These are phyloP conservation scores for Nilaparvata lugens DNA, from an alignment of 1,140 invertebrate species.

Conservation along the genomic window DNA sequence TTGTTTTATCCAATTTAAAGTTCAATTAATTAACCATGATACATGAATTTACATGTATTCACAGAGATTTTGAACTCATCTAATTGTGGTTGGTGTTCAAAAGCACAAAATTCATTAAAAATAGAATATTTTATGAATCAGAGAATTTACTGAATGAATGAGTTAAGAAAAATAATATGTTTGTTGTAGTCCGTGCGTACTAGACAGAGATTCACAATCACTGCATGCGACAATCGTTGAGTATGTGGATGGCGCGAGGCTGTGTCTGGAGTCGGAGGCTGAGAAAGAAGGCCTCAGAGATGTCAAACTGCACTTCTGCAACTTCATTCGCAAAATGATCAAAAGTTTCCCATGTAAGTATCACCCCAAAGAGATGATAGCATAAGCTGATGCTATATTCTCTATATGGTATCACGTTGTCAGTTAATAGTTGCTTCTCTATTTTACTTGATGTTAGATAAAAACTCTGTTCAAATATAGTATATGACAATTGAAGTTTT, in stretches of 20 bases:
- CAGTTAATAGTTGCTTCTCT: too few species aligned
- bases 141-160: neutral
- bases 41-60: too few species aligned
- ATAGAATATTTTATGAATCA: neutral
- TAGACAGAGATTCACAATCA: constrained; percentile 73
- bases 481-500: too few species aligned
- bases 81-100: too few species aligned
- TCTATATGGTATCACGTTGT: too few species aligned
- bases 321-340: constrained; percentile 88
- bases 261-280: constrained; percentile 83
- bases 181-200: constrained; percentile 57
- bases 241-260: constrained; percentile 87
- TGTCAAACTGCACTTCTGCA: constrained; percentile 89
- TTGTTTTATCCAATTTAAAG: too few species aligned
- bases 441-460: too few species aligned
- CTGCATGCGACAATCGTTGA: constrained; percentile 84
- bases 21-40: too few species aligned
- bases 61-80: too few species aligned
- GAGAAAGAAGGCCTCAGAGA: constrained; percentile 77
- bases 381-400: too few species aligned
- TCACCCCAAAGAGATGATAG: too few species aligned
- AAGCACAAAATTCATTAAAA: neutral
- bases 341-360: constrained; percentile 79
- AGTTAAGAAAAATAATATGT: neutral
- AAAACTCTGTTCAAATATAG: too few species aligned